phyloP scores from a whole-genome alignment of 2,888 invertebrate species.

The Aradus depressus region DNA sequence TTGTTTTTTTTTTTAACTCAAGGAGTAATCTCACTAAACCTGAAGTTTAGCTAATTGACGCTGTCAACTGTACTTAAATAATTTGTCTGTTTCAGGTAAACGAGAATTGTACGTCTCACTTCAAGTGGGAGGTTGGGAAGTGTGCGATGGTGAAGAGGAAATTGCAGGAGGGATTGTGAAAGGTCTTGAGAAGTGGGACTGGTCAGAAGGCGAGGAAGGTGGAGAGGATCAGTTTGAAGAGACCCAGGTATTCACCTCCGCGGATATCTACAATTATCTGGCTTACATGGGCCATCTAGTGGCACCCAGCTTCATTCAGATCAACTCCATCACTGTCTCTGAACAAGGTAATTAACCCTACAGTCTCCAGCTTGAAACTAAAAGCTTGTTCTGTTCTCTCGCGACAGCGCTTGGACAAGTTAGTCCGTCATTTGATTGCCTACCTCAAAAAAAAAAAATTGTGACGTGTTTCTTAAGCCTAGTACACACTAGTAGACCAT shows the following conservation, averaged over 20 bases:
- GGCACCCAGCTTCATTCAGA: neutral
- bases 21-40: constrained; percentile 4
- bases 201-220: neutral
- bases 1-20: too few species aligned
- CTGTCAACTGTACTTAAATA: neutral
- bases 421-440: too few species aligned
- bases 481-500: too few species aligned
- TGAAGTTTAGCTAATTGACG: neutral
- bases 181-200: neutral
- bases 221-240: neutral
- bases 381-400: too few species aligned
- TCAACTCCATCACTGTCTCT: constrained; percentile 6
- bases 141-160: neutral
- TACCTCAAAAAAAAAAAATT: too few species aligned
- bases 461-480: too few species aligned
- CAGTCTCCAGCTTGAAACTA: too few species aligned
- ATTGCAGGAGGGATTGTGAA: neutral
- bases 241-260: neutral
- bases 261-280: constrained; percentile 7
- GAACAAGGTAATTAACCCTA: constrained; percentile 6
- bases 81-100: neutral
- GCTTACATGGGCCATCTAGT: neutral
- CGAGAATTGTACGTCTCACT: neutral
- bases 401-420: too few species aligned
- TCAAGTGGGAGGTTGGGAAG: constrained; percentile 6